A percentile compares a stretch with the other conserved stretches of the same genome.
Conservation (phyloP, 2,797 vertebrate species). For the Pachyuromys duprasi region DNA sequence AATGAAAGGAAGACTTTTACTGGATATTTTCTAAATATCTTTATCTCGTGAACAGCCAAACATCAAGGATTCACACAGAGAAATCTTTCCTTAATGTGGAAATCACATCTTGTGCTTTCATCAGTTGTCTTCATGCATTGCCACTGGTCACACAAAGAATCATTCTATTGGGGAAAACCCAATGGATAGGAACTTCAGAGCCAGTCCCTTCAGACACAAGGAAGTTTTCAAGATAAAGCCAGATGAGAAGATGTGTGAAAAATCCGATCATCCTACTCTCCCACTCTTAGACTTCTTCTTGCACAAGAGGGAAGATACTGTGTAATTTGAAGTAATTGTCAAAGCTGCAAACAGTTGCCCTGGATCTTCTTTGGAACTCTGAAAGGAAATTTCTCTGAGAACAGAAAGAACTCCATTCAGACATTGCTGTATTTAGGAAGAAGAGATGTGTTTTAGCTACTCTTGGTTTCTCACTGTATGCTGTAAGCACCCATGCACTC, state of each 20-base stretch:
- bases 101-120: neutral
- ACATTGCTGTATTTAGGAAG: neutral
- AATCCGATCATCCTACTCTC: neutral
- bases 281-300: slow-evolving; percentile 5
- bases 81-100: neutral
- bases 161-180: neutral
- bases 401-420: neutral
- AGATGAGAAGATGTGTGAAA: neutral
- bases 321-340: neutral
- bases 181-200: too few species aligned
- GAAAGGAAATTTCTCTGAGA: neutral
- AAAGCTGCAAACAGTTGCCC: neutral
- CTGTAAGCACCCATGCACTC: neutral
- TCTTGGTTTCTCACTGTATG: neutral
- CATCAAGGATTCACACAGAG: neutral
- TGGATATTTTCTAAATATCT: neutral
- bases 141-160: neutral
- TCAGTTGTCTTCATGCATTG: neutral
- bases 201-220: neutral
- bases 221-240: neutral
- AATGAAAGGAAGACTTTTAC: neutral
- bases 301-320: neutral
- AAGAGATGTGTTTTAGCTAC: neutral
- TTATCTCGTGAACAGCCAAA: neutral
- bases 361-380: neutral